Conservation (phyloP, 2,888 invertebrate genomes). For the Byasa hedistus region DNA sequence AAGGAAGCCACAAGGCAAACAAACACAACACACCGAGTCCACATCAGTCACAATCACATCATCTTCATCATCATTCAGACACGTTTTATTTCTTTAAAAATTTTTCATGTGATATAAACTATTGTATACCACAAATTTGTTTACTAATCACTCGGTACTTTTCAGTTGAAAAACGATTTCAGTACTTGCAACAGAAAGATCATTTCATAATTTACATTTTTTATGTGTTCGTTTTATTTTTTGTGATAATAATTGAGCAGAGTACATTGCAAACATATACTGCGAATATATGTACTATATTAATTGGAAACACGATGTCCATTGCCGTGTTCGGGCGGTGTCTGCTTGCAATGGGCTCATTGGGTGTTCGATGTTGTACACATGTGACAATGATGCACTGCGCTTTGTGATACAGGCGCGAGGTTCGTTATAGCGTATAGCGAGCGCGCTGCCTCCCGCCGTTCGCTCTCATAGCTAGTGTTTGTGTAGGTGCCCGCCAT, state of each 20-base stretch:
- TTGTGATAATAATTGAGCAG: slow-evolving; percentile 63
- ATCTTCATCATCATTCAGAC: slow-evolving; percentile 45
- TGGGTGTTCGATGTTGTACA: slow-evolving; percentile 75
- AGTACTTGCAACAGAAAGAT: slow-evolving; percentile 45
- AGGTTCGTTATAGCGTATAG: slow-evolving; percentile 38
- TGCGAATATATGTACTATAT: slow-evolving; percentile 30
- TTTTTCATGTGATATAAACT: slow-evolving; percentile 30
- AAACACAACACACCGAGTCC: slow-evolving; percentile 71
- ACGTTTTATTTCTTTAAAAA: slow-evolving; percentile 30
- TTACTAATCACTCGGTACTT: slow-evolving; percentile 29
- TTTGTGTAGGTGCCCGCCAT: slow-evolving; percentile 95
- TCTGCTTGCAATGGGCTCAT: slow-evolving; percentile 42
- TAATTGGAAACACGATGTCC: neutral
- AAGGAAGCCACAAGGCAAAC: slow-evolving; percentile 52
- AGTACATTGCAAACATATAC: slow-evolving; percentile 61
- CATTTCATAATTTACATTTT: slow-evolving; percentile 70
- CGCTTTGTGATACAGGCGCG: slow-evolving; percentile 54
- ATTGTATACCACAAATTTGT: slow-evolving; percentile 40
- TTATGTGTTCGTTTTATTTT: slow-evolving; percentile 64
- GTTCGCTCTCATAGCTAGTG: slow-evolving; percentile 75
- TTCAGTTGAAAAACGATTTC: slow-evolving; percentile 28
- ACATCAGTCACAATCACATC: slow-evolving; percentile 57
- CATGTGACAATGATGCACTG: slow-evolving; percentile 63
- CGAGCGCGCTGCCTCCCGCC: slow-evolving; percentile 37
- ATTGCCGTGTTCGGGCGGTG: slow-evolving; percentile 36